Evolutionary conservation across 2,888 invertebrate species (phyloP).

Genomic region (Slavum lentiscoides): DNA sequence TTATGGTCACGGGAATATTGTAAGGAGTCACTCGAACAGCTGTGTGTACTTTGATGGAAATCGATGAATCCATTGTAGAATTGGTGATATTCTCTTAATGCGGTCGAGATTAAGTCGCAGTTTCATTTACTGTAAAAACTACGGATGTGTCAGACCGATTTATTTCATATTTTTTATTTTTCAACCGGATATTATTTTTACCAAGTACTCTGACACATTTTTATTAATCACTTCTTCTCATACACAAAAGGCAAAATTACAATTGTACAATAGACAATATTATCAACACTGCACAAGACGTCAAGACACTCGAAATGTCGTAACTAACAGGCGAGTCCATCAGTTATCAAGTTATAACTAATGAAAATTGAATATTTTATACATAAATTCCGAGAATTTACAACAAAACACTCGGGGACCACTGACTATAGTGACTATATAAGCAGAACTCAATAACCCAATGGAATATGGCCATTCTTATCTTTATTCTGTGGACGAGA

Average conservation of each 20-base stretch:
- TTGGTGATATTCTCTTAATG: neutral
- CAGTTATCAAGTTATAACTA: no score
- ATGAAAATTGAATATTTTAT: neutral
- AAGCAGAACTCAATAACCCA: neutral
- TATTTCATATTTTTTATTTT: neutral
- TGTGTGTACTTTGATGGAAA: slow-evolving; percentile 41
- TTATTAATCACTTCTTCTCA: neutral
- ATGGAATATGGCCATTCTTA: neutral
- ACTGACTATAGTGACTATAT: neutral
- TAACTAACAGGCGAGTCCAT: neutral
- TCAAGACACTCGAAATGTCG: neutral
- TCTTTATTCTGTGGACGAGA: no score
- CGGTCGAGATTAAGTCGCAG: neutral
- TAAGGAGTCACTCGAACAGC: slow-evolving; percentile 28
- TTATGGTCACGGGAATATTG: slow-evolving; percentile 55
- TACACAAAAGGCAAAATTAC: neutral
- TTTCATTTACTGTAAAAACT: neutral
- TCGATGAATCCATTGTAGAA: slow-evolving; percentile 34
- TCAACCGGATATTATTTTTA: neutral
- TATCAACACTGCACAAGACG: no score
- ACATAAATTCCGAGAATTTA: slow-evolving; percentile 2
- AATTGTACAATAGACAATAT: no score
- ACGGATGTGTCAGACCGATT: neutral
- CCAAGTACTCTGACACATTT: neutral
- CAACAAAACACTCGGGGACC: neutral